A percentile compares a stretch with the other conserved stretches of the same genome.
Conservation (phyloP, 2,797 vertebrate genomes). For the Pachyuromys duprasi region DNA sequence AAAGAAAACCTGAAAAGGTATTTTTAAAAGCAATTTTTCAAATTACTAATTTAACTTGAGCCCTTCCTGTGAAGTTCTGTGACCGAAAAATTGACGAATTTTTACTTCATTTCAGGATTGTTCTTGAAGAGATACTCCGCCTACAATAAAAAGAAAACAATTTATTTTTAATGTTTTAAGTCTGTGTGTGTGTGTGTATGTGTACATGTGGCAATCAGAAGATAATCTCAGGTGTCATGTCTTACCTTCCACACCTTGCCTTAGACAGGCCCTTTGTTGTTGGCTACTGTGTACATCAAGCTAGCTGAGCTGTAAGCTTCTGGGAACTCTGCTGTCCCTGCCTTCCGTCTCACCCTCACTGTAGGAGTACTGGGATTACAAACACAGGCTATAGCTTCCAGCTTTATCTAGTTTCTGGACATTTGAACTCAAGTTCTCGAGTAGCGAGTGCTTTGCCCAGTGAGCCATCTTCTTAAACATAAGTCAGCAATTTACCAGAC, state of each 20-base stretch:
- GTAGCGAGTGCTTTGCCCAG: not conserved
- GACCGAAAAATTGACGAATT: conserved; percentile 6
- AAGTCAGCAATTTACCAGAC: not conserved
- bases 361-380: no score
- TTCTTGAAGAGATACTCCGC: conserved; percentile 95
- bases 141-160: conserved; percentile 85
- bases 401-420: not conserved
- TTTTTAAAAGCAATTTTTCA: conserved; percentile 40
- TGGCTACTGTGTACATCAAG: not conserved
- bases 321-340: not conserved
- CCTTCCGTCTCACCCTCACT: not conserved
- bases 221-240: not conserved
- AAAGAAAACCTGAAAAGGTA: not conserved
- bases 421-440: no score
- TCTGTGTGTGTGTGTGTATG: no score
- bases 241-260: not conserved
- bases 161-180: not conserved
- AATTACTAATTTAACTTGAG: not conserved
- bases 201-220: no score
- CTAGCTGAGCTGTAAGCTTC: not conserved
- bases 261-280: not conserved
- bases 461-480: not conserved
- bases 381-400: not conserved
- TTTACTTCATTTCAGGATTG: conserved; percentile 88
- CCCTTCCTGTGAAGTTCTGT: conserved; percentile 50